Base-by-base conservation (phyloP, 2,113 vertebrate species). In the Poeciliopsis retropinna region DNA sequence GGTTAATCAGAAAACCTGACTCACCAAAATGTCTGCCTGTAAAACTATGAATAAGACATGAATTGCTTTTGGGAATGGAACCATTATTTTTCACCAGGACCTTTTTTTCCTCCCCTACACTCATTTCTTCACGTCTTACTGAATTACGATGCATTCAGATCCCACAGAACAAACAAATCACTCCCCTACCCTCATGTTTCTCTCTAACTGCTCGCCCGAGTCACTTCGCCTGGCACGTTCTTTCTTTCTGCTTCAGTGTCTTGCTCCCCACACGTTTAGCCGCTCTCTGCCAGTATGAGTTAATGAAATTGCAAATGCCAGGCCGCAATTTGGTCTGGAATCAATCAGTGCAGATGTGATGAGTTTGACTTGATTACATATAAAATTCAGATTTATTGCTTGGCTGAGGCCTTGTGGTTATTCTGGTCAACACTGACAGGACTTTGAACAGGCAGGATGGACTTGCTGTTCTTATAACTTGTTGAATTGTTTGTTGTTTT, bases 261-360 rank as follows among this genome's bases (percentile, higher is more conserved):
- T 75, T 32, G 44, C 70, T 66, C 44, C 81, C 32, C 74, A 71
- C 76, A 60, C 70, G 67, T 71, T 32, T 74, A 70, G 41, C 60
- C 47, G 32, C 72, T 78, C 68, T 30, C 77, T 81, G 87, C 84
- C 82, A 82, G 85, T 34, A 57, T 51, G 70, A 90, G 75, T 84
- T 86, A 90, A 92, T 87, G 81, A 88, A 89, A 89, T 84, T 89
- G 83, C 75, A 88, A 87, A 85, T 79, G 72, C 85, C 83, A 79
- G 85, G 84, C 82, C 85, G 70, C 88, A 77, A 86, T 86, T 92
- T 75, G 78, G 83, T 84, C 75, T 64, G 14, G 84, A 89, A 92
- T 91, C 91, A 83, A 92, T 93, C 91, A 85, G 82, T 70, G 87
- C 79, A 88, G 91, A 91, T 83, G 78, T 91, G 86, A 92, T 85